phyloP scores from a whole-genome alignment of 2,888 invertebrate genomes.

The Girardia tigrina region DNA sequence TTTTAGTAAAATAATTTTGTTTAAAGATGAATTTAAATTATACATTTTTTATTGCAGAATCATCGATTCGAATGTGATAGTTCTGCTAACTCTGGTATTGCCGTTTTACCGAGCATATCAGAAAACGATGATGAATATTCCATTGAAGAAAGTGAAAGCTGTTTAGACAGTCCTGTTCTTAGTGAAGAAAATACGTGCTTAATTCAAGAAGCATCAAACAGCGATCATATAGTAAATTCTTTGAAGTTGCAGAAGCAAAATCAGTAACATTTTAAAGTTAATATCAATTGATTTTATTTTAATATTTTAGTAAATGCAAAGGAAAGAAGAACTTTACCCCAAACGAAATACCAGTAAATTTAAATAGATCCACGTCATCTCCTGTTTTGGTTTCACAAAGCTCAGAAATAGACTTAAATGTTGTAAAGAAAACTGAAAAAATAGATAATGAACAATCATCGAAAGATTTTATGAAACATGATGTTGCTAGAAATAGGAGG shows the following conservation, averaged over 20 bases:
- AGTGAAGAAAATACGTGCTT: constrained; percentile 5
- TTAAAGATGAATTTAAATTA: too few species aligned
- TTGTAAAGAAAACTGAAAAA: neutral
- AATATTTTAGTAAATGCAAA: neutral
- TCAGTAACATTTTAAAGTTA: neutral
- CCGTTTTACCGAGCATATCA: constrained; percentile 12
- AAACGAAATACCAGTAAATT: neutral
- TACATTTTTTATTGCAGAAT: neutral
- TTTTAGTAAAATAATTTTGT: too few species aligned
- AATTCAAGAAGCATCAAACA: neutral
- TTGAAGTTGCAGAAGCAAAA: neutral
- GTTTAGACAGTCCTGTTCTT: constrained; percentile 5
- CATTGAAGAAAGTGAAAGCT: neutral
- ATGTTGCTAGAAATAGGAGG: neutral
- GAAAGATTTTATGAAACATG: neutral
- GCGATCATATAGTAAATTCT: neutral
- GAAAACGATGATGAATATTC: constrained; percentile 16
- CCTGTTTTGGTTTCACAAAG: constrained; percentile 7
- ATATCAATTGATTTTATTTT: neutral
- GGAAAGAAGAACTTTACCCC: neutral
- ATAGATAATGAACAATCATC: neutral
- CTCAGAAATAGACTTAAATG: neutral
- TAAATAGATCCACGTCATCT: constrained; percentile 18
- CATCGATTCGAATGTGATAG: constrained; percentile 8
- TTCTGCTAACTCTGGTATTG: neutral